Conservation (phyloP, 1,140 invertebrate species). For the Asobara japonica region DNA sequence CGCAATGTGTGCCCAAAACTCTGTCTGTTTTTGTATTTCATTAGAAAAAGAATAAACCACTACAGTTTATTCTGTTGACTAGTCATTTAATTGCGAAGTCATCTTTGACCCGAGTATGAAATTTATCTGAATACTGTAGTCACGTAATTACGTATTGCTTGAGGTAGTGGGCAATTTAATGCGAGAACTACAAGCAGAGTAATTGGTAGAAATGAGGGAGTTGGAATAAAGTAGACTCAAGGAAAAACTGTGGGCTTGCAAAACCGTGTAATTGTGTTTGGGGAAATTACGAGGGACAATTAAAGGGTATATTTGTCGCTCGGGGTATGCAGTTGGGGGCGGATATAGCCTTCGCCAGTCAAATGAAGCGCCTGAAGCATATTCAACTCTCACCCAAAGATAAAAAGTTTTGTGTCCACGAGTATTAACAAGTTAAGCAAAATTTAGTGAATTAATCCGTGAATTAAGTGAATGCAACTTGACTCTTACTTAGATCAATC, state of each 20-base stretch:
- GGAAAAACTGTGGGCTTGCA: neutral
- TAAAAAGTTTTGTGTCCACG: no score
- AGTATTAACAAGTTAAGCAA: no score
- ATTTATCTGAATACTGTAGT: conserved; percentile 13
- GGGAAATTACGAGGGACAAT: neutral
- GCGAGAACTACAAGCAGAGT: neutral
- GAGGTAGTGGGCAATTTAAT: neutral
- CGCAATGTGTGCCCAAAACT: no score
- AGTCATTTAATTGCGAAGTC: neutral
- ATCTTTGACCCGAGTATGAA: neutral
- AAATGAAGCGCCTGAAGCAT: no score
- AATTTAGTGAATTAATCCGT: no score
- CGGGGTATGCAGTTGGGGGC: no score
- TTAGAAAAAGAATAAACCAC: no score
- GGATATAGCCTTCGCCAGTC: no score
- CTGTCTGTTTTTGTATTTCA: no score
- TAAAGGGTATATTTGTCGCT: neutral
- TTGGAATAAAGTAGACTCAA: neutral
- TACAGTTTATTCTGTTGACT: neutral
- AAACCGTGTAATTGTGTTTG: neutral
- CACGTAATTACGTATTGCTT: conserved; percentile 12
- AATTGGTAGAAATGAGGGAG: neutral
- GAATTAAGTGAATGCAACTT: no score
- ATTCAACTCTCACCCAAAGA: no score
- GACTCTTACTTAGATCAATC: no score